These are phyloP conservation scores for Himalopsyche kuldschensis DNA, from an alignment of 2,888 invertebrate species.

Conservation along the genomic window DNA sequence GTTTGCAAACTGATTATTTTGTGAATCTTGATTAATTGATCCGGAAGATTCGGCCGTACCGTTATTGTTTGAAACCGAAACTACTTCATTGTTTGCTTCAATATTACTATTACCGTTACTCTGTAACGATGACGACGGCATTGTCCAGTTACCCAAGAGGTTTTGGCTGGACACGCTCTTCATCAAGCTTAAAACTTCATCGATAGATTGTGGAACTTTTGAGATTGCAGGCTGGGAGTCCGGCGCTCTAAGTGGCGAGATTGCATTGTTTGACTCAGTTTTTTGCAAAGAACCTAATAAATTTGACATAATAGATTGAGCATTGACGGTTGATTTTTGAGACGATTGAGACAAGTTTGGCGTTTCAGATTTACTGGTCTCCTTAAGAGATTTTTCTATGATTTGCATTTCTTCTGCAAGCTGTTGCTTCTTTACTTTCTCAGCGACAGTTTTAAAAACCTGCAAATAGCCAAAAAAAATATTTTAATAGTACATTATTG, in stretches of 20 bases:
- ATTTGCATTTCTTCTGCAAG: conserved; percentile 62
- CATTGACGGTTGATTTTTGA: conserved; percentile 43
- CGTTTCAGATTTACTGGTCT: conserved; percentile 43
- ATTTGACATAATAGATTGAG: conserved; percentile 55
- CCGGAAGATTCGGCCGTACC: background rate
- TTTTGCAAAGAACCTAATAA: conserved; percentile 63
- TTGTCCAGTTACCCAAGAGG: background rate
- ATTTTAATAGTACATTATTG: too few species aligned
- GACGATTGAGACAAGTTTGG: conserved; percentile 37
- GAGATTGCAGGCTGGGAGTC: too few species aligned
- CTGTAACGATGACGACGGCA: background rate
- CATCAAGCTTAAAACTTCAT: background rate
- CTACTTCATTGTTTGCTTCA: background rate
- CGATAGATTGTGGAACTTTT: background rate
- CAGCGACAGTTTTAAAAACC: conserved; percentile 73
- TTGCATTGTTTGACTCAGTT: background rate
- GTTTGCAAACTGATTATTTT: background rate
- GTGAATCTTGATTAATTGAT: background rate
- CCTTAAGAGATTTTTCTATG: conserved; percentile 54
- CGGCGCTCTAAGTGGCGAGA: background rate
- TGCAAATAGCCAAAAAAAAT: conserved; percentile 41
- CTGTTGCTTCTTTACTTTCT: conserved; percentile 69
- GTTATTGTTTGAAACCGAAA: background rate
- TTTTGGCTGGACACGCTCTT: background rate
- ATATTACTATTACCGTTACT: background rate